phyloP scores from a whole-genome alignment of 1,140 invertebrate genomes.

The Hylaeus volcanicus region DNA sequence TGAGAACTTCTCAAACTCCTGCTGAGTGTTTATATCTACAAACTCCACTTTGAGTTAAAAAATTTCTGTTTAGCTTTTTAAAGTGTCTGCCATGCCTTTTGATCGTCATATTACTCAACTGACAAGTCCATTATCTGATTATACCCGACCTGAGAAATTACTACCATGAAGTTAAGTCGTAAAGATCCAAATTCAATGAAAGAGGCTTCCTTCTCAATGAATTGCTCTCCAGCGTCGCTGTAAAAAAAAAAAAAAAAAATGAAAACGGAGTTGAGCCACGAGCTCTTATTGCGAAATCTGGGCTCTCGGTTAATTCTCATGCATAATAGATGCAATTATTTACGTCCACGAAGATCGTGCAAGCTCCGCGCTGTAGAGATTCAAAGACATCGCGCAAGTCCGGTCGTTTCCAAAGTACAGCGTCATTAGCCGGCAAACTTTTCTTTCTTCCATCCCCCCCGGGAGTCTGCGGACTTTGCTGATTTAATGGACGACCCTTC shows the following conservation, averaged over 20 bases:
- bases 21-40: slow-evolving; percentile 87
- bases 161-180: no score
- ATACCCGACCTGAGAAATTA: no score
- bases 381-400: slow-evolving; percentile 39
- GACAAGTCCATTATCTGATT: no score
- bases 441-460: slow-evolving; percentile 32
- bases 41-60: no score
- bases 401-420: slow-evolving; percentile 58
- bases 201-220: background rate
- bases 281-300: background rate
- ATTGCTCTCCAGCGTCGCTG: background rate
- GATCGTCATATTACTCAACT: no score
- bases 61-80: no score
- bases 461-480: slow-evolving; percentile 52
- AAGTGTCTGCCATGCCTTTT: no score
- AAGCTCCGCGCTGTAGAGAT: slow-evolving; percentile 20
- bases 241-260: background rate
- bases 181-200: no score
- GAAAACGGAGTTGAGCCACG: background rate
- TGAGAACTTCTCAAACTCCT: slow-evolving; percentile 87
- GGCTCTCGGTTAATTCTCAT: slow-evolving; percentile 1
- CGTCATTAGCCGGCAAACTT: slow-evolving; percentile 63
- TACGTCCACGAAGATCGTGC: slow-evolving; percentile 25
- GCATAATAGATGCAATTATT: slow-evolving; percentile 35
- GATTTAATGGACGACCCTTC: slow-evolving; percentile 57